A percentile compares a stretch with the other conserved stretches of the same genome.
These are phyloP conservation scores for Brachypalpus laphriformis DNA, from an alignment of 2,888 invertebrate genomes.

Conservation along the genomic window DNA sequence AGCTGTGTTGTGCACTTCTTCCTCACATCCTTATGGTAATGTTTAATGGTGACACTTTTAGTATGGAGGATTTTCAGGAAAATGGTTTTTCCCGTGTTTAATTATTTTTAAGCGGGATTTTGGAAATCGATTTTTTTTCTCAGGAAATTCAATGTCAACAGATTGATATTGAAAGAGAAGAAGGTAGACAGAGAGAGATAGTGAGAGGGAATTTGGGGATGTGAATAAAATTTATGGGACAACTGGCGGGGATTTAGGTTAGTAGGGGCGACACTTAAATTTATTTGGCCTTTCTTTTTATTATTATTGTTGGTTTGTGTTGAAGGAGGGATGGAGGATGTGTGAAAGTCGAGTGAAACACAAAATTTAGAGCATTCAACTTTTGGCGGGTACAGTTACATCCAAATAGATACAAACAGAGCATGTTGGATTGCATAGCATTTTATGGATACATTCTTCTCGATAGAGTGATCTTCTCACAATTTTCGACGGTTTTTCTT, in stretches of 20 bases:
- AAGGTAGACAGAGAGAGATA: background rate
- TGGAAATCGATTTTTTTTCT: slow-evolving; percentile 64
- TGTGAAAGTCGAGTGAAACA: background rate
- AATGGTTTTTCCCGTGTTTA: slow-evolving; percentile 40
- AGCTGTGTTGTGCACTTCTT: slow-evolving; percentile 13
- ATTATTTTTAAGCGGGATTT: slow-evolving; percentile 60
- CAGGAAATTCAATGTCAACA: slow-evolving; percentile 70
- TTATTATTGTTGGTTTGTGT: background rate
- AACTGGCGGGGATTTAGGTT: slow-evolving; percentile 69
- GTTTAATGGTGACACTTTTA: slow-evolving; percentile 73
- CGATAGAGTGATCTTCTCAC: no score
- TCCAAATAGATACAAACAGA: background rate
- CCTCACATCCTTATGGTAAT: slow-evolving; percentile 69
- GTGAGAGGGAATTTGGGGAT: slow-evolving; percentile 25
- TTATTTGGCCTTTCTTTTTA: slow-evolving; percentile 7
- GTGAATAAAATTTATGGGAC: slow-evolving; percentile 61
- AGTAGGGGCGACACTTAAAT: slow-evolving; percentile 56
- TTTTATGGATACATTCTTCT: background rate
- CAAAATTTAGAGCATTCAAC: slow-evolving; percentile 22
- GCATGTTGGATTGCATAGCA: background rate
- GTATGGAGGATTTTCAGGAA: slow-evolving; percentile 59
- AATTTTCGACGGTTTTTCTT: no score
- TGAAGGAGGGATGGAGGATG: background rate
- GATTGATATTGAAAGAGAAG: slow-evolving; percentile 10
- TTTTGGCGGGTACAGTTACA: slow-evolving; percentile 43